phyloP scores from a whole-genome alignment of 2,797 vertebrate genomes.

The Garrulus glandarius region DNA sequence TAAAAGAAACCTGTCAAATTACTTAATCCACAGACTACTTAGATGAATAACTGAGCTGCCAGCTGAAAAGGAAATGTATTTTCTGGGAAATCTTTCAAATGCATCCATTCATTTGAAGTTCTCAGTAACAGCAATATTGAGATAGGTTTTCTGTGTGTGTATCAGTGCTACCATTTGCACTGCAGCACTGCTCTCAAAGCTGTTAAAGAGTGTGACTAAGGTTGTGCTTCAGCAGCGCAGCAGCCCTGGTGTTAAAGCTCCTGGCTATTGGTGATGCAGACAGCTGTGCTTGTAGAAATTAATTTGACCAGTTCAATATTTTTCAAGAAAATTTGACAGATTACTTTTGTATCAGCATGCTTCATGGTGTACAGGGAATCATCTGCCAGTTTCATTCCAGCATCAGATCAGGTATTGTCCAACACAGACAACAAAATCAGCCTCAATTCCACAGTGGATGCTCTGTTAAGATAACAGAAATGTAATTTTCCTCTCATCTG shows the following conservation, averaged over 20 bases:
- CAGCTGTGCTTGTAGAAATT: neutral
- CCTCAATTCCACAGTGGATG: neutral
- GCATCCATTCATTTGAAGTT: conserved; percentile 41
- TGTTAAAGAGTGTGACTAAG: neutral
- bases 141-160: neutral
- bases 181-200: neutral
- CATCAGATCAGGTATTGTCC: neutral
- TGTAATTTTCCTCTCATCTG: neutral
- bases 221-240: neutral
- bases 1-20: conserved; percentile 49
- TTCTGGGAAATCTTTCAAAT: conserved; percentile 54
- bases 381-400: neutral
- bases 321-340: neutral
- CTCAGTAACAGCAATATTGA: conserved; percentile 8
- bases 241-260: neutral
- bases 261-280: neutral
- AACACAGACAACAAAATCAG: neutral
- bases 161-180: neutral
- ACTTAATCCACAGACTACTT: conserved; percentile 49
- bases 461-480: neutral
- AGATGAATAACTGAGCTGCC: conserved; percentile 34
- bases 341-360: neutral
- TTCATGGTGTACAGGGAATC: neutral
- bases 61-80: conserved; percentile 36
- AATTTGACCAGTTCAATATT: neutral